Conservation (phyloP, 37 sponge, comb jelly and placozoan genomes). For the Eunapius fragilis region DNA sequence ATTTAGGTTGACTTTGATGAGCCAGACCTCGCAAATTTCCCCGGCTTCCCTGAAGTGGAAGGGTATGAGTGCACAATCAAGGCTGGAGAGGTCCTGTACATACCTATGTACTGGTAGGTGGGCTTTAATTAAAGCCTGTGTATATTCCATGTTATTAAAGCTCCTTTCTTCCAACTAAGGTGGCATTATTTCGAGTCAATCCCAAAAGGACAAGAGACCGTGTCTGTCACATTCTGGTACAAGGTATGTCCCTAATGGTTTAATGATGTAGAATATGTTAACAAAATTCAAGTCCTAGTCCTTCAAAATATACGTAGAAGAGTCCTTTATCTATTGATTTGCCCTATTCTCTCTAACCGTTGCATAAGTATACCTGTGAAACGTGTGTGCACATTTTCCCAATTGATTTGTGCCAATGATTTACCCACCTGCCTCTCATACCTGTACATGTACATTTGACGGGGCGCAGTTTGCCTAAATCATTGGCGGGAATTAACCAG, state of each 20-base stretch:
- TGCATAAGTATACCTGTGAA: too few species aligned
- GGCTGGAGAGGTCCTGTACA: constrained; percentile 89
- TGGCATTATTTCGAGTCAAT: constrained; percentile 78
- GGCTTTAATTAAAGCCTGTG: background rate
- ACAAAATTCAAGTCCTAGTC: too few species aligned
- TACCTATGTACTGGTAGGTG: constrained; percentile 87
- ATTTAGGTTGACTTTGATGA: constrained; percentile 71
- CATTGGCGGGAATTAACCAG: too few species aligned
- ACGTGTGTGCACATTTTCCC: too few species aligned
- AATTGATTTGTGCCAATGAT: too few species aligned
- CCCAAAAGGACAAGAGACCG: constrained; percentile 50
- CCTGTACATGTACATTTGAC: too few species aligned
- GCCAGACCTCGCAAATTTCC: constrained; percentile 72
- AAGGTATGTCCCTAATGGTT: constrained; percentile 17
- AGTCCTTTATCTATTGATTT: too few species aligned
- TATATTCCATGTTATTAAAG: background rate
- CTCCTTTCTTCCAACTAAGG: constrained; percentile 6
- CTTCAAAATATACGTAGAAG: too few species aligned
- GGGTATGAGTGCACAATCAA: constrained; percentile 69
- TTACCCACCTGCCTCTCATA: too few species aligned
- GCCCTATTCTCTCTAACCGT: too few species aligned
- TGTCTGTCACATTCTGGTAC: constrained; percentile 88
- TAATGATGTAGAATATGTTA: too few species aligned
- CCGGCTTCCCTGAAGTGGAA: constrained; percentile 50
- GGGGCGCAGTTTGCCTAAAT: too few species aligned